A percentile compares a stretch with the other conserved stretches of the same genome.
Conservation (phyloP, 2,113 vertebrate genomes). For the Passer domesticus region DNA sequence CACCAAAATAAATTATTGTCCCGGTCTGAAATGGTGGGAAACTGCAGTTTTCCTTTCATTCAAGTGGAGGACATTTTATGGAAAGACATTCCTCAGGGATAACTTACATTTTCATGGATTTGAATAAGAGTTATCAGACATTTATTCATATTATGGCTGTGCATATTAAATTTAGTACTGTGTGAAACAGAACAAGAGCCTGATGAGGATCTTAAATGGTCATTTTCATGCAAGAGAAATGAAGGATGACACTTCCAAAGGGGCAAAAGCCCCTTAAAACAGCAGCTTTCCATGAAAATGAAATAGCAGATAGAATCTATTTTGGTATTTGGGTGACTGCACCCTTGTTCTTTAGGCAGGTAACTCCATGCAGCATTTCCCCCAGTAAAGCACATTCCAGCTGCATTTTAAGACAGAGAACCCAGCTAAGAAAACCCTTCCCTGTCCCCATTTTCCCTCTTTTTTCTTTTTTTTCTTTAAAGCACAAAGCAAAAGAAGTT, state of each 20-base stretch:
- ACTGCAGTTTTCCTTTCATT: not conserved
- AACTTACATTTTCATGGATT: not conserved
- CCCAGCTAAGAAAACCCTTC: conserved; percentile 36
- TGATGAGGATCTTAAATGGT: not conserved
- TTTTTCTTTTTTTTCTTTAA: not conserved
- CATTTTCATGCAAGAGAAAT: not conserved
- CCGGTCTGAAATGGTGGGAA: not conserved
- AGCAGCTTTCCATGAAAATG: not conserved
- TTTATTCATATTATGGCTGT: not conserved
- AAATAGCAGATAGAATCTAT: not conserved
- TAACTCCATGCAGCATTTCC: not conserved
- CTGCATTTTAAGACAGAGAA: not conserved
- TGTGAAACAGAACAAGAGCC: not conserved
- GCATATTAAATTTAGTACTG: not conserved
- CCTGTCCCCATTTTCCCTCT: conserved; percentile 16
- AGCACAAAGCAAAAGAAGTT: not conserved
- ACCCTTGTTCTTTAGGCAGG: not conserved
- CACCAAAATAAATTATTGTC: conserved; percentile 3
- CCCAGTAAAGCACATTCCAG: conserved; percentile 2
- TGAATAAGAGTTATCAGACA: not conserved
- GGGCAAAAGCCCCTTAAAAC: not conserved
- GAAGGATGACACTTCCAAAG: not conserved
- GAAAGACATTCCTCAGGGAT: not conserved
- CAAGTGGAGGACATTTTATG: not conserved
- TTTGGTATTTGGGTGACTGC: not conserved